Evolutionary conservation across 2,888 invertebrate species (phyloP).

Genomic region (Oscheius sp.): DNA sequence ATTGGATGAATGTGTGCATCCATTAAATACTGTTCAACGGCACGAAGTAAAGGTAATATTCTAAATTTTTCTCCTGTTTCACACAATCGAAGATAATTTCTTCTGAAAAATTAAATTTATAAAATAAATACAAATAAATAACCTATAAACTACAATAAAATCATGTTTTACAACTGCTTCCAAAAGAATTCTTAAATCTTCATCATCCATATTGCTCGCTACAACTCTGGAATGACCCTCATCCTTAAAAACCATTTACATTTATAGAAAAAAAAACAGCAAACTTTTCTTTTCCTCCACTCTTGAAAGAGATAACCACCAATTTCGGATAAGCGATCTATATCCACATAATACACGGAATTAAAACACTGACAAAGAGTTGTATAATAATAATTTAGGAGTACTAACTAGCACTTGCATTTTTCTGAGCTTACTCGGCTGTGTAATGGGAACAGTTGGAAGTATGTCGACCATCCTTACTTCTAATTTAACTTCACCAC

Average conservation of each 20-base stretch:
- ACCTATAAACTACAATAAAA: constrained; percentile 58
- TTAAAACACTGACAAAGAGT: constrained; percentile 51
- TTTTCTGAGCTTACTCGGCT: constrained; percentile 40
- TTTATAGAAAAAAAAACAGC: no score
- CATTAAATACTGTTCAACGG: constrained; percentile 57
- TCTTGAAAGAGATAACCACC: constrained; percentile 58
- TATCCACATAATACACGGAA: constrained; percentile 56
- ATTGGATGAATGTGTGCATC: constrained; percentile 59
- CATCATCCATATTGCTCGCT: constrained; percentile 38
- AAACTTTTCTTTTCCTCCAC: constrained; percentile 55
- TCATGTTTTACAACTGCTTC: constrained; percentile 61
- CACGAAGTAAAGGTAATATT: constrained; percentile 54
- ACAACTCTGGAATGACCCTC: constrained; percentile 55
- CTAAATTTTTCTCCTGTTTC: constrained; percentile 48
- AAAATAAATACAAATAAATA: neutral
- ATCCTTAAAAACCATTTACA: constrained; percentile 23
- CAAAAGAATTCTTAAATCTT: constrained; percentile 56
- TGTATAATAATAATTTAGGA: neutral
- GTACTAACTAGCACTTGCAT: constrained; percentile 54
- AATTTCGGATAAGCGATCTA: constrained; percentile 48
- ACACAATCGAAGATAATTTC: constrained; percentile 52
- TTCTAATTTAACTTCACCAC: constrained; percentile 12
- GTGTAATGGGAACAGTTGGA: constrained; percentile 39
- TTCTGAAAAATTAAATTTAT: constrained; percentile 37
- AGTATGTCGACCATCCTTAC: constrained; percentile 43